Evolutionary conservation across 2,888 invertebrate species (phyloP).

Genomic region (Junonia oenone): DNA sequence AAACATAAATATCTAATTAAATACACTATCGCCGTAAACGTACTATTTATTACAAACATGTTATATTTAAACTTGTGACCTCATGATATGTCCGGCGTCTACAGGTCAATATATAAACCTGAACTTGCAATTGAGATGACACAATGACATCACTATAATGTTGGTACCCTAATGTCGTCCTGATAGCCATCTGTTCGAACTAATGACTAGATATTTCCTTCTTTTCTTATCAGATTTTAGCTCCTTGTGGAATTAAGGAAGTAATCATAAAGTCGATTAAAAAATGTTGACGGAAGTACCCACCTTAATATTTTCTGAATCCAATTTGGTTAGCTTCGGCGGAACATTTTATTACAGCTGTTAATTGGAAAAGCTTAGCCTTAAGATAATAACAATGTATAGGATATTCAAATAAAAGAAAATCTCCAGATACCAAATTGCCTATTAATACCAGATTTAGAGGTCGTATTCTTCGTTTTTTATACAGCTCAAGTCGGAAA

Average conservation of each 20-base stretch:
- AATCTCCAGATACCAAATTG: too few relatives aligned
- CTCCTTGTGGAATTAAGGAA: neutral
- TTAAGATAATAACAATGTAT: too few relatives aligned
- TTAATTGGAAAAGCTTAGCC: too few relatives aligned
- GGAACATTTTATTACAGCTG: too few relatives aligned
- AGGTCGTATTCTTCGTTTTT: too few relatives aligned
- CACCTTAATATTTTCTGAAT: too few relatives aligned
- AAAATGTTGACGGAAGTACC: too few relatives aligned
- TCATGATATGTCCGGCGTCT: constrained; percentile 4
- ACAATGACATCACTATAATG: constrained; percentile 19
- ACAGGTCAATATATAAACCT: constrained; percentile 19
- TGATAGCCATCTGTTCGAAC: constrained; percentile 4
- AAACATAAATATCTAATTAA: neutral
- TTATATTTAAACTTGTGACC: constrained; percentile 5
- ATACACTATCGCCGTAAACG: neutral
- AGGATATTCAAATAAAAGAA: too few relatives aligned
- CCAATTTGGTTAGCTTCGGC: too few relatives aligned
- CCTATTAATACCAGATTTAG: too few relatives aligned
- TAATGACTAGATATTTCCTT: neutral
- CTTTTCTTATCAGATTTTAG: neutral
- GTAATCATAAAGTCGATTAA: neutral
- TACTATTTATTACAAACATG: neutral
- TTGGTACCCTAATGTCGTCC: neutral
- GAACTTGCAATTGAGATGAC: constrained; percentile 27
- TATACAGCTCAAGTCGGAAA: too few relatives aligned